These are phyloP conservation scores for Drosophila serrata DNA, from an alignment of 1,140 invertebrate genomes.

Conservation along the genomic window DNA sequence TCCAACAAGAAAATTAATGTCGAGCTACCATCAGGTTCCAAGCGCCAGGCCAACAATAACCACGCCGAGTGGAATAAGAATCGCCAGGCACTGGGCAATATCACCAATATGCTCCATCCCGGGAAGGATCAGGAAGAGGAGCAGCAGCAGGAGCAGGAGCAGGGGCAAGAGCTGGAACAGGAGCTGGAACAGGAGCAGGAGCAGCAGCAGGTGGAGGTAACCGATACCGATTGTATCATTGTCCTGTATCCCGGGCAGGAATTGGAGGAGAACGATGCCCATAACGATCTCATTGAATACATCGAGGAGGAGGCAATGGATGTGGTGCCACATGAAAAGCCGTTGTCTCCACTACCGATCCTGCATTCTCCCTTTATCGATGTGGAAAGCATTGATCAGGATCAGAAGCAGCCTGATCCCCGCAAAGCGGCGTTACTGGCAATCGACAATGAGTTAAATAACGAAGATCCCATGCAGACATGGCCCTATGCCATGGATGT, in stretches of 20 bases:
- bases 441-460: conserved; percentile 93
- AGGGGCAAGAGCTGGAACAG: too few relatives aligned
- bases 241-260: too few relatives aligned
- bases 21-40: too few relatives aligned
- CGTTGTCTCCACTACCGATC: background rate
- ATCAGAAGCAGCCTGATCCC: background rate
- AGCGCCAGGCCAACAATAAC: background rate
- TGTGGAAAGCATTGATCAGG: background rate
- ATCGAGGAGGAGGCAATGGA: background rate
- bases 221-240: too few relatives aligned
- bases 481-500: conserved; percentile 97
- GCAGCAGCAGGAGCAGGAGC: background rate
- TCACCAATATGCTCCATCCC: background rate
- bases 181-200: too few relatives aligned
- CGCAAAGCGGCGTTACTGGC: background rate
- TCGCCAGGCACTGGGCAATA: background rate
- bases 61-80: background rate
- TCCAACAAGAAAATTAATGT: background rate
- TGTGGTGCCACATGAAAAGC: background rate
- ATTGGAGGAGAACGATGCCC: too few relatives aligned
- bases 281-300: too few relatives aligned
- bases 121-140: background rate
- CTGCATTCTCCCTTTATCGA: background rate
- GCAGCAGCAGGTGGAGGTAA: too few relatives aligned
- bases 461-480: conserved; percentile 92